phyloP scores from a whole-genome alignment of 2,797 vertebrate genomes.

The Pampus argenteus region DNA sequence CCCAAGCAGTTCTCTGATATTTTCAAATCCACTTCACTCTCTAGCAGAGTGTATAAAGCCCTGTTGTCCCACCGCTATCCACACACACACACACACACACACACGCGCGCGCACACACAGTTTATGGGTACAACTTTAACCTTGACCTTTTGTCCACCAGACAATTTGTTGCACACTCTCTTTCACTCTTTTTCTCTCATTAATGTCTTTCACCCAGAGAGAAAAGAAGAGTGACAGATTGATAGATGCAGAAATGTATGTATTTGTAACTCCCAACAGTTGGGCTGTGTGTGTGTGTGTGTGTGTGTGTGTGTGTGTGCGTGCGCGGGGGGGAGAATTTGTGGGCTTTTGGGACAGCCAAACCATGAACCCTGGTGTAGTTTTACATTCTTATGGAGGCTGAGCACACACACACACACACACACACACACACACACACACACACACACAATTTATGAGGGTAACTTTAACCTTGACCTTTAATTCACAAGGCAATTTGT shows the following conservation, averaged over 20 bases:
- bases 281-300: not conserved
- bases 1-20: conserved; percentile 3
- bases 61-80: conserved; percentile 13
- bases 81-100: conserved; percentile 4
- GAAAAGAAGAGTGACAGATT: conserved; percentile 23
- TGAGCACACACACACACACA: not conserved
- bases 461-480: conserved; percentile 52
- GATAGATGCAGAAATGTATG: conserved; percentile 24
- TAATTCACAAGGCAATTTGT: conserved; percentile 51
- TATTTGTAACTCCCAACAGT: conserved; percentile 21
- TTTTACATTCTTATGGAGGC: conserved; percentile 23
- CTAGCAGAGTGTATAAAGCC: conserved; percentile 33
- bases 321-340: not conserved
- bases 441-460: conserved; percentile 21
- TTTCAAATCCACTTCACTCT: conserved; percentile 27
- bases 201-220: conserved; percentile 9
- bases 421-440: conserved; percentile 11
- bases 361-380: conserved; percentile 17
- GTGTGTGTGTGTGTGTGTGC: conserved; percentile 5
- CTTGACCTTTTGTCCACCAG: conserved; percentile 32
- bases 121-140: conserved; percentile 37
- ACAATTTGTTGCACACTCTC: conserved; percentile 32
- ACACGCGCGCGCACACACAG: conserved; percentile 12
- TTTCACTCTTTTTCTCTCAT: conserved; percentile 7
- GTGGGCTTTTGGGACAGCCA: conserved; percentile 5